Conservation (phyloP, 2,797 vertebrate genomes). For the Heliangelus exortis region DNA sequence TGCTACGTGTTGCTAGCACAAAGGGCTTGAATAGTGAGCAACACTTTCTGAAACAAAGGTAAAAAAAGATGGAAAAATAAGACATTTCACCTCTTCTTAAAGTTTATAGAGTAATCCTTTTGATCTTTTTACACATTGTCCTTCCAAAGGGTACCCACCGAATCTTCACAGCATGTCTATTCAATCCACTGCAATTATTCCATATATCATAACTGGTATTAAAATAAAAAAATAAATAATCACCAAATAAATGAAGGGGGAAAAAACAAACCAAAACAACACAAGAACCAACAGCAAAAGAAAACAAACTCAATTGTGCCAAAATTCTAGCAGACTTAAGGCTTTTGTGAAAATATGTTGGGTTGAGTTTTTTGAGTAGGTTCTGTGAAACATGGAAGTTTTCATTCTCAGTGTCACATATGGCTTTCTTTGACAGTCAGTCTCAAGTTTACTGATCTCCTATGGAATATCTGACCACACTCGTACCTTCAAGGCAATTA, state of each 20-base stretch:
- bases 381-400: neutral
- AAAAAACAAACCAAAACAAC: neutral
- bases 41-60: neutral
- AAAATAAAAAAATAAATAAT: neutral
- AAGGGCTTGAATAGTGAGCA: neutral
- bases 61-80: neutral
- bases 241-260: neutral
- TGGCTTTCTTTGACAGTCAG: neutral
- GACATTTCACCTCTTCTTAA: neutral
- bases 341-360: neutral
- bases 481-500: neutral
- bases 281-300: neutral
- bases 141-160: neutral
- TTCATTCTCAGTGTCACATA: neutral
- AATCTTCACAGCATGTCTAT: neutral
- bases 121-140: neutral
- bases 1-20: neutral
- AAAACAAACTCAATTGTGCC: accelerated
- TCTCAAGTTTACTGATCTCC: neutral
- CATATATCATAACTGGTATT: neutral
- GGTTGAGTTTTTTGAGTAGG: neutral
- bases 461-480: neutral
- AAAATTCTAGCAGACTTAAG: neutral
- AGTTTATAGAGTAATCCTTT: neutral
- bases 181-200: neutral